Percentiles rank a stretch among this genome's conserved stretches.
These are phyloP conservation scores for Oreochromis niloticus DNA, from an alignment of 2,113 vertebrate genomes.

Conservation along the genomic window DNA sequence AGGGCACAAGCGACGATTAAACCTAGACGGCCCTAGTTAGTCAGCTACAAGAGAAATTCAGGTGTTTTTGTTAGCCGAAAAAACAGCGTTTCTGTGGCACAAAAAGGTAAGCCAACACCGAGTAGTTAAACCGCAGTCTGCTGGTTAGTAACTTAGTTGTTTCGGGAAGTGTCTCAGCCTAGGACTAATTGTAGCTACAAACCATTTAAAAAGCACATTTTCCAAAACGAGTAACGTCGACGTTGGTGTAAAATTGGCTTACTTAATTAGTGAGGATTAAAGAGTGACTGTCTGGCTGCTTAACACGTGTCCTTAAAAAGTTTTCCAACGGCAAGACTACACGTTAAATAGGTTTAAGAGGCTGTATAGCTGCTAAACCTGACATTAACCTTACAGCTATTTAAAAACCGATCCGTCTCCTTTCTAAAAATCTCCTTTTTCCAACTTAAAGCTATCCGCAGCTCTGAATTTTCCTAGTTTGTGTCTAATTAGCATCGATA, in stretches of 20 bases:
- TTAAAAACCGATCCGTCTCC: not conserved
- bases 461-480: not conserved
- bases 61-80: not conserved
- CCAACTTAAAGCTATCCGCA: not conserved
- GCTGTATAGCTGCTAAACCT: not conserved
- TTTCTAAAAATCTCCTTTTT: not conserved
- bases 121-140: not conserved
- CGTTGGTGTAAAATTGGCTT: not conserved
- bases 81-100: not conserved
- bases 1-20: not conserved
- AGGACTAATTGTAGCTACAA: not conserved
- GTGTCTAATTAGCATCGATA: not conserved
- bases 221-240: not conserved
- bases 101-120: slow-evolving; percentile 11
- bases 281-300: not conserved
- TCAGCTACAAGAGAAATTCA: not conserved
- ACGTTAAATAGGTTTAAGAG: not conserved
- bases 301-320: slow-evolving; percentile 35
- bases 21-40: slow-evolving; percentile 51
- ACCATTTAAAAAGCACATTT: not conserved
- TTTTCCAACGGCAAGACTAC: not conserved
- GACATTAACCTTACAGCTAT: not conserved
- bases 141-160: not conserved
- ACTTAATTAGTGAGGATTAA: not conserved
- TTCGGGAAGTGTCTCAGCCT: not conserved